A percentile compares a stretch with the other conserved stretches of the same genome.
These are phyloP conservation scores for Todus mexicanus DNA, from an alignment of 2,797 vertebrate genomes.

Conservation along the genomic window DNA sequence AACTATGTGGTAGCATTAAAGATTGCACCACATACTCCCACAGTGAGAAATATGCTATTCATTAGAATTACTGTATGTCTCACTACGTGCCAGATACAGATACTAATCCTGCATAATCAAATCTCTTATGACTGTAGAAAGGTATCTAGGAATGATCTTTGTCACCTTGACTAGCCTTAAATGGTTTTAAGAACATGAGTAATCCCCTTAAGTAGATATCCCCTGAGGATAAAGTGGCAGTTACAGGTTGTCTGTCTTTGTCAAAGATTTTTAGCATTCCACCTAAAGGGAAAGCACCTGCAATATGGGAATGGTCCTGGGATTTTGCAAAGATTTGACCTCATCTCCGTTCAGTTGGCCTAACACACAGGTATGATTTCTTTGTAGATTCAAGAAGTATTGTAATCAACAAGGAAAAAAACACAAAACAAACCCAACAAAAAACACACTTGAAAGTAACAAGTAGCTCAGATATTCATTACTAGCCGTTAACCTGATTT, in stretches of 20 bases:
- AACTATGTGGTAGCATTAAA: neutral
- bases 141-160: neutral
- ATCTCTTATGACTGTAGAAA: neutral
- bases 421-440: neutral
- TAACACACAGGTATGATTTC: conserved; percentile 68
- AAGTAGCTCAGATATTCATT: conserved; percentile 73
- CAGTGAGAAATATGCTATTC: neutral
- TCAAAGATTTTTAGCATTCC: neutral
- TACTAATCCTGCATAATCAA: neutral
- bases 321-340: conserved; percentile 39
- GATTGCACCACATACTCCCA: neutral
- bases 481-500: conserved; percentile 80
- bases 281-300: conserved; percentile 27
- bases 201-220: neutral
- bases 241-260: neutral
- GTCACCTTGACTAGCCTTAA: neutral
- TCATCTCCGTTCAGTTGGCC: conserved; percentile 36
- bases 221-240: neutral
- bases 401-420: conserved; percentile 27
- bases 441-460: conserved; percentile 61
- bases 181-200: neutral
- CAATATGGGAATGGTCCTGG: neutral
- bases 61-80: neutral
- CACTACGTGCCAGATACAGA: neutral
- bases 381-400: conserved; percentile 63